These are phyloP conservation scores for Corythaixoides concolor DNA, from an alignment of 2,113 vertebrate species.

Conservation along the genomic window DNA sequence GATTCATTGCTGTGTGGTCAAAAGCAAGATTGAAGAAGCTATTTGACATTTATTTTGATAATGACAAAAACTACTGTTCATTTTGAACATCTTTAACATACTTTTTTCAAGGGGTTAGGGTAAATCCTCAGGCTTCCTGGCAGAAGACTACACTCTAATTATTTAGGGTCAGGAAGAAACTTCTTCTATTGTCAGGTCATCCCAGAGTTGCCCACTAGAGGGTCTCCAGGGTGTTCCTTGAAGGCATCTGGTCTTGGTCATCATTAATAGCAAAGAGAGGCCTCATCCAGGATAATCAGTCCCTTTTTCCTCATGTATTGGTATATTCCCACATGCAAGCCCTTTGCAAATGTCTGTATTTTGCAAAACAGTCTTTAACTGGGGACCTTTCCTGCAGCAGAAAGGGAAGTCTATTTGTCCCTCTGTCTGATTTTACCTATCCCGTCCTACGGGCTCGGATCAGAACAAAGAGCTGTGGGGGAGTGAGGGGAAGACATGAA, in stretches of 20 bases:
- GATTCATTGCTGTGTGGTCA: not conserved
- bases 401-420: not conserved
- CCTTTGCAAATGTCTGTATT: not conserved
- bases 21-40: conserved; percentile 20
- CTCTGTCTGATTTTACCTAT: not conserved
- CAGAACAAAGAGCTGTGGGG: conserved; percentile 47
- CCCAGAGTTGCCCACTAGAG: conserved; percentile 61
- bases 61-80: not conserved
- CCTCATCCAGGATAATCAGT: conserved; percentile 29
- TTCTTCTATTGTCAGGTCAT: conserved; percentile 43
- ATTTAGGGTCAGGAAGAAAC: conserved; percentile 43
- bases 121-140: conserved; percentile 15
- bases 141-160: conserved; percentile 39
- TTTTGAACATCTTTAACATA: not conserved
- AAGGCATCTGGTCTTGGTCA: conserved; percentile 43
- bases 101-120: not conserved
- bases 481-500: conserved; percentile 8
- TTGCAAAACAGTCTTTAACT: not conserved
- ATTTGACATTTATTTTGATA: conserved; percentile 36
- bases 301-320: not conserved
- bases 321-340: not conserved
- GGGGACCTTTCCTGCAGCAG: not conserved
- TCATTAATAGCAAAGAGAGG: conserved; percentile 40
- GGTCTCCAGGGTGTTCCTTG: conserved; percentile 61
- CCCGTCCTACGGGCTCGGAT: not conserved